Base-by-base conservation (phyloP, 2,113 vertebrate species). In the Mellivora capensis region DNA sequence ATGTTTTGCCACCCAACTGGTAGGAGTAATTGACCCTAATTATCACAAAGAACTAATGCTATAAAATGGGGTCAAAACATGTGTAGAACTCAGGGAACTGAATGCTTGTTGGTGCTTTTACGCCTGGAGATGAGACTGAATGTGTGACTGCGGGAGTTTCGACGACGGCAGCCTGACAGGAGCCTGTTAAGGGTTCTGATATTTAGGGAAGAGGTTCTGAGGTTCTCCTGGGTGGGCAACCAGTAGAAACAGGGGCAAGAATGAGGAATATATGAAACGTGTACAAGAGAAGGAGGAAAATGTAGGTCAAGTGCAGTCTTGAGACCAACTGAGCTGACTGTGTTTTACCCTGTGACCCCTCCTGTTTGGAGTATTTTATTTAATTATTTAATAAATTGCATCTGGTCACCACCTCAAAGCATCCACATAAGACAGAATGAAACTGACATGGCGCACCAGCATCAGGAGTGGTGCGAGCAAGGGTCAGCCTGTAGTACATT, bases 41-140 rank as follows among this genome's bases (percentile, higher is more conserved):
- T 95, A 87, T 93, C n/a, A 79, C 20, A 34, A 72, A 61, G 34
- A 95, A 85, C n/a, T 80, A 61, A 42, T 13, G 11, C 27, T 25
- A 71, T 9, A 37, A 49, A 39, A 72, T 44, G 14, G 47, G 27
- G 29, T 64, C 44, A 49, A 44, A 49, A 37, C 2, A 39, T 12
- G 49, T 15, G 4, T 1, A 71, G 87, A 69, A 12, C 52, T 87
- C 69, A 31, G 31, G 29, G n/a, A 87, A 93, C 61, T 18, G 52
- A 90, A 42, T 1, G 4, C 11, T 6, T 81, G 20, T 21, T 7
- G 9, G 12, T n/a, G 42, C 67, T 85, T 57, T 44, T 18, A 2
- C 0, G 20, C n/a, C 54, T 64, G 34, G 6, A 29, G 61, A 64
- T 34, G 77, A 29, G 52, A 54, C 47, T 4, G 8, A 21, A 13